Evolutionary conservation across 1,140 invertebrate species (phyloP).

Genomic region (Neomicropteryx cornuta): DNA sequence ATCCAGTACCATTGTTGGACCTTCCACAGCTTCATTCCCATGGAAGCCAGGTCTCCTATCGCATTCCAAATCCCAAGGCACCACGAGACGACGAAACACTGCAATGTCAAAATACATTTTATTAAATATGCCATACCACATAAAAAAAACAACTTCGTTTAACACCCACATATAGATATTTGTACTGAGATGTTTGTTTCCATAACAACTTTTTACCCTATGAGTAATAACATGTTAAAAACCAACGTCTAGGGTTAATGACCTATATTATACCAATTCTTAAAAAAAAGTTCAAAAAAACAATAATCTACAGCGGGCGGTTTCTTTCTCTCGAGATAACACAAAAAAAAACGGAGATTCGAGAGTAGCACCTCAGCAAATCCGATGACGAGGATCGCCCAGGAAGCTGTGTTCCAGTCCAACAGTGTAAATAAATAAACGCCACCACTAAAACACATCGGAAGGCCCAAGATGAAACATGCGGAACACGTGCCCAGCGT

Average conservation of each 20-base stretch:
- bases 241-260: not conserved
- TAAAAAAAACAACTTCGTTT: not conserved
- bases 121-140: not conserved
- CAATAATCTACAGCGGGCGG: too few relatives aligned
- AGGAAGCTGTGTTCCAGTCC: conserved; percentile 77
- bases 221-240: not conserved
- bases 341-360: too few relatives aligned
- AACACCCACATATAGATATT: too few relatives aligned
- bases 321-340: too few relatives aligned
- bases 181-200: not conserved
- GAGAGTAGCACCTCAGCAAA: conserved; percentile 56
- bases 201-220: not conserved
- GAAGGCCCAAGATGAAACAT: conserved; percentile 53
- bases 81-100: conserved; percentile 51
- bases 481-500: conserved; percentile 45
- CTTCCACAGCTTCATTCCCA: conserved; percentile 43
- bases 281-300: too few relatives aligned
- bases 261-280: conserved; percentile 4
- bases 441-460: conserved; percentile 60
- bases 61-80: conserved; percentile 56
- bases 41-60: conserved; percentile 40
- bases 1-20: conserved; percentile 42
- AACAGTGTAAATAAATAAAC: conserved; percentile 66
- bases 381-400: conserved; percentile 68
- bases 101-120: conserved; percentile 2